Evolutionary conservation across 2,888 invertebrate species (phyloP).

Genomic region (Yponomeuta cagnagella): DNA sequence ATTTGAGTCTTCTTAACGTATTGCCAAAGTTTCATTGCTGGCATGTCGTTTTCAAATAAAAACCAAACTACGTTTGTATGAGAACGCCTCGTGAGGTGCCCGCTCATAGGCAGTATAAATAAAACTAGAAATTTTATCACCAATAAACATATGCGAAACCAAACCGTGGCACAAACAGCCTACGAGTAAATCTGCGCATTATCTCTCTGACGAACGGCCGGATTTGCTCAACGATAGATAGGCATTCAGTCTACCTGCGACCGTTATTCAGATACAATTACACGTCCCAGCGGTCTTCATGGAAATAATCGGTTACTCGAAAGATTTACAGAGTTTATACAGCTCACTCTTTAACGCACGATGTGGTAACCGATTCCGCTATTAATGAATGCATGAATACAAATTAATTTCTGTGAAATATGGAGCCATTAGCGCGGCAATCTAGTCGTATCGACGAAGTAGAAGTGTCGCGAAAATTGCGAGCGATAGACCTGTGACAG

Average conservation of each 20-base stretch:
- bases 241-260: background rate
- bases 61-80: no score
- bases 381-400: slow-evolving; percentile 5
- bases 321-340: background rate
- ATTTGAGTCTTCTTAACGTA: no score
- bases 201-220: background rate
- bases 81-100: no score
- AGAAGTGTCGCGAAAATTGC: background rate
- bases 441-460: background rate
- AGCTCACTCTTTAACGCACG: slow-evolving; percentile 1
- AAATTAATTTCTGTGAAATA: slow-evolving; percentile 9
- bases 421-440: slow-evolving; percentile 4
- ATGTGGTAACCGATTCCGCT: slow-evolving; percentile 5
- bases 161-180: no score
- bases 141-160: no score
- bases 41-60: no score
- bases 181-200: no score
- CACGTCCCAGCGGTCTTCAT: background rate
- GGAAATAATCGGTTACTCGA: background rate
- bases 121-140: no score
- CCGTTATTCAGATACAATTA: background rate
- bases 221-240: background rate
- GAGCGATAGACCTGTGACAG: no score
- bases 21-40: no score
- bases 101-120: no score